phyloP scores from a whole-genome alignment of 2,888 invertebrate genomes.

The Pteria penguin region DNA sequence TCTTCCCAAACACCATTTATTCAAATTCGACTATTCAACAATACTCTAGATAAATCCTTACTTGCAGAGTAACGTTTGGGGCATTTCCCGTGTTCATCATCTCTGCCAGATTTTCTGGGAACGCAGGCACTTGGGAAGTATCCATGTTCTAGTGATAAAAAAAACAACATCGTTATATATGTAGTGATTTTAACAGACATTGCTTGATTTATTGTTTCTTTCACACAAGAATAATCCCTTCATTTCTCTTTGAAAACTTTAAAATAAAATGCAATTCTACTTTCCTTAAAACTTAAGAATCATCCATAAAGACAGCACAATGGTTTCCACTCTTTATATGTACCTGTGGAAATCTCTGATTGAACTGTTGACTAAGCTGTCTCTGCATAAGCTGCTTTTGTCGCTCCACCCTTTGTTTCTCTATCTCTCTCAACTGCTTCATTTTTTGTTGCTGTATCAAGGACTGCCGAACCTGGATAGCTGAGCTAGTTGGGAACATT shows the following conservation, averaged over 20 bases:
- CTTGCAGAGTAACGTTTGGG: constrained; percentile 89
- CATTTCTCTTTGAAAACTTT: too few species aligned
- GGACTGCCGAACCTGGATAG: constrained; percentile 70
- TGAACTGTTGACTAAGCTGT: constrained; percentile 54
- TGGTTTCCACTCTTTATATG: too few species aligned
- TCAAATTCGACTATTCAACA: too few species aligned
- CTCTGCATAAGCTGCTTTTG: constrained; percentile 62
- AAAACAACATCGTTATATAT: too few species aligned
- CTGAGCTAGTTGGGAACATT: constrained; percentile 64
- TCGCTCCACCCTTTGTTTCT: constrained; percentile 57
- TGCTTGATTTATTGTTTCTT: too few species aligned
- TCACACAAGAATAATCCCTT: too few species aligned
- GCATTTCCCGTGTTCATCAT: constrained; percentile 92
- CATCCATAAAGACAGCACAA: too few species aligned
- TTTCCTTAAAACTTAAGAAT: too few species aligned
- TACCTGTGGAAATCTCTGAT: constrained; percentile 52
- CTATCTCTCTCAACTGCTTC: constrained; percentile 73
- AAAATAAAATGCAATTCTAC: too few species aligned
- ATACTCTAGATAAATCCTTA: too few species aligned
- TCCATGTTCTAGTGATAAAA: constrained; percentile 52
- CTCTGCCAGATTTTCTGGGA: constrained; percentile 87
- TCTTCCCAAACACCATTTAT: too few species aligned
- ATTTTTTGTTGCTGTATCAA: constrained; percentile 80
- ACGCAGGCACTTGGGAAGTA: constrained; percentile 48
- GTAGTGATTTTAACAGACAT: too few species aligned